Evolutionary conservation across 1,140 invertebrate genomes (phyloP), one percentile per base, ranked within the genome.

Genomic region (Pseudoatta argentina): DNA sequence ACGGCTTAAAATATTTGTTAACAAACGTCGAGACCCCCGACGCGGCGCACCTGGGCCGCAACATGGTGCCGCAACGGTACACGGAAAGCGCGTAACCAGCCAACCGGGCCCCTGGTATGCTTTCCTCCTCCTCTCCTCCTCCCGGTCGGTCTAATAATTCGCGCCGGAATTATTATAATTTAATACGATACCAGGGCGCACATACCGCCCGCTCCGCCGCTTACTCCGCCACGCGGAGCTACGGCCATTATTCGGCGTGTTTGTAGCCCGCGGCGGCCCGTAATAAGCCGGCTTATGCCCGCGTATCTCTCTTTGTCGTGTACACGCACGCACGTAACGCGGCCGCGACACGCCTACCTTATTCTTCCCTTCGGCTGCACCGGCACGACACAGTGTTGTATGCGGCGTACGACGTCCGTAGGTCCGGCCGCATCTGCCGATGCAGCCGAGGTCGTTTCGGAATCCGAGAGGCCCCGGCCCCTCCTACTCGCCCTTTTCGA

Each of bases 91-190:
- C 88, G 88, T 89, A 87, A 89, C 85, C 87, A 72, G 24, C 57
- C 51, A 85, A 53, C 66, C 79, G 88, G 55, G 85, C 21, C 78
- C 78, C 67, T 61, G 73, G 66, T 86, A 57, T 57, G 61, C 34
- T 86, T 83, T 78, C 57, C 83, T 71, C 77, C 63, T 66, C 57
- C 64, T n/a, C 27, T 16, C 64, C 30, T 34, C 39, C 51, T 69
- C n/a, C 16, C 77, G 24, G 64, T 44, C 85, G 88, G 61, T 91
- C 86, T 88, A 92, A 91, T 90, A 90, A 93, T 91, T 91, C 87
- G 78, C 86, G 61, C 73, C 71, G 88, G 91, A 93, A 93, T 93
- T 92, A 93, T 93, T 93, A 93, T 93, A 93, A 93, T 94, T 94
- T 91, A 93, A 93, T 93, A 92, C 89, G 90, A 93, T 91, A 91